A percentile compares a stretch with the other conserved stretches of the same genome.
These are phyloP conservation scores for Aplocera efformata DNA, from an alignment of 2,888 invertebrate species.

Conservation along the genomic window DNA sequence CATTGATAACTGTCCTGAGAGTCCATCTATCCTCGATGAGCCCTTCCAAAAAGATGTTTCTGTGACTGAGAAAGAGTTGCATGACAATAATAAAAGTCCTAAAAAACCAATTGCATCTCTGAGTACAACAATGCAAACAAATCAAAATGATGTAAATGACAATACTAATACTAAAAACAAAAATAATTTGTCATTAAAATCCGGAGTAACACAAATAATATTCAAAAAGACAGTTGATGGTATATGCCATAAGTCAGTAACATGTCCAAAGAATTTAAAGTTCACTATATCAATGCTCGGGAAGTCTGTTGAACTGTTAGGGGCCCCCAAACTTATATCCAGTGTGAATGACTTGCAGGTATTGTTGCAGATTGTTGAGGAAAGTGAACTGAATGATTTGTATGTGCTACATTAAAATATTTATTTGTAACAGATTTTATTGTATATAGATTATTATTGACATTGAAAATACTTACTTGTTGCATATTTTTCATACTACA, in stretches of 20 bases:
- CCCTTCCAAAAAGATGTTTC: constrained; percentile 28
- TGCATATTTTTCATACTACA: constrained; percentile 5
- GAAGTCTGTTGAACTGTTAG: constrained; percentile 66
- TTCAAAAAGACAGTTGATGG: constrained; percentile 62
- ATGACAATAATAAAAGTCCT: constrained; percentile 5
- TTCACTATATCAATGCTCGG: constrained; percentile 66
- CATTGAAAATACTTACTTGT: constrained; percentile 25
- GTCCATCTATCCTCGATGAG: constrained; percentile 69
- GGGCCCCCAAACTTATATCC: constrained; percentile 71
- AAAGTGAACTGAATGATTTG: constrained; percentile 62
- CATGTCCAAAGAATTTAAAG: constrained; percentile 67
- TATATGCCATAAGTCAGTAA: constrained; percentile 59
- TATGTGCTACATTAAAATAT: constrained; percentile 60
- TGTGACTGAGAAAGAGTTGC: constrained; percentile 15
- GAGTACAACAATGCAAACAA: constrained; percentile 16
- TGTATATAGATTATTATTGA: constrained; percentile 30
- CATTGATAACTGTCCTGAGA: constrained; percentile 50
- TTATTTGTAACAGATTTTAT: constrained; percentile 28
- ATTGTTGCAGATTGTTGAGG: constrained; percentile 74
- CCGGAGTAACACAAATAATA: constrained; percentile 55
- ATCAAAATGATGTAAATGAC: constrained; percentile 28
- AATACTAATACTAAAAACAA: constrained; percentile 28
- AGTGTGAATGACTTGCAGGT: constrained; percentile 71
- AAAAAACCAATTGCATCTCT: constrained; percentile 6
- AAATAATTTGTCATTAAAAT: constrained; percentile 22